Base-by-base conservation (phyloP, 37 sponge, comb jelly and placozoan species). In the Chondrilla cf. caribensis region DNA sequence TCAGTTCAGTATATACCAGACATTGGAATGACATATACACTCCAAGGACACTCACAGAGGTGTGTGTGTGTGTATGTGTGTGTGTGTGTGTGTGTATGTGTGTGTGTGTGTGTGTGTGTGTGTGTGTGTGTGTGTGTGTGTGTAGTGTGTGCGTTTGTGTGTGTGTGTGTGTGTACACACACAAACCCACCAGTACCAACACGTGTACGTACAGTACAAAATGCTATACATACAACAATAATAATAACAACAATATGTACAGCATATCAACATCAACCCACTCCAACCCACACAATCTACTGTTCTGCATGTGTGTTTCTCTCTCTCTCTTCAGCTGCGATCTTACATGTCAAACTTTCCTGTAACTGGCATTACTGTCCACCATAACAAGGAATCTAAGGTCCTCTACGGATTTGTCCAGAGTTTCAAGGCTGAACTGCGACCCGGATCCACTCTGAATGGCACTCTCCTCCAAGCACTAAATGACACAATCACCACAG, bases 61-160 rank as follows among this genome's bases (percentile, higher is more conserved):
- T 67, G 4, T 67, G 68, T 67, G 32, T 67, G 68, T 67, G 68
- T 67, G 35, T 67, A 4, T 67, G 68, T 29, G 35, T 67, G 32
- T 67, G 32, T 26, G 15, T 29, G 68, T 67, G 35, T 31, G 68
- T 26, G 35, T 33, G 32, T 67, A 29, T 67, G 35, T 29, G 31
- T 67, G 68, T 67, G 68, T 33, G 32, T 67, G 35, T 29, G 35
- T 33, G 32, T 29, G 68, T 67, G 68, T 28, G 35, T 33, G 7
- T 67, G 68, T 26, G 29, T 29, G 64, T 81, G 82, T 81, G n/a
- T n/a, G n/a, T n/a, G n/a, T n/a, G n/a, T 26, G 29, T 29, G 64
- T 29, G 29, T 62, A n/a, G 64, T 62, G 19, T 29, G 11, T 11
- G 11, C 11, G 51, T 47, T 6, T 47, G 51, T 47, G 51, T 72